Evolutionary conservation across 2,888 invertebrate species (phyloP), one percentile per base, ranked within the genome.

Genomic region (Pollenia amentaria): DNA sequence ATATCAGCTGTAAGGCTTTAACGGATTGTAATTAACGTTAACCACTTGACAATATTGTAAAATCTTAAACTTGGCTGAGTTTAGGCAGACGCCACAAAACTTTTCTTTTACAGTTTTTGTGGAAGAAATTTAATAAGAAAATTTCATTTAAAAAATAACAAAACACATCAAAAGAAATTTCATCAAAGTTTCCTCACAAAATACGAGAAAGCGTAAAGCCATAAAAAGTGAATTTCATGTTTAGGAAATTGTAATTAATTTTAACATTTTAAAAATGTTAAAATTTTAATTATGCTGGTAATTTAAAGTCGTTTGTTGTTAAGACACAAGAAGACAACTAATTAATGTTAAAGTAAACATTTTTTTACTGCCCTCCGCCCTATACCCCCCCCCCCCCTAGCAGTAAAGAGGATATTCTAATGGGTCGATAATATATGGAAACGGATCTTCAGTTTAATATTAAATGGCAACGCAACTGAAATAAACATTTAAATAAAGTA

Each of bases 121-220:
- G 55, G 40, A 29, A 44, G 83, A 79, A 86, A 86, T 80, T 65
- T 87, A 76, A 76, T 80, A 83, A 83, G 72, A 76, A 83, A 87
- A 72, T 83, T 72, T 79, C 51, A 76, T 83, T 83, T 83, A 72
- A 73, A 53, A 64, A 78, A 64, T 64, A 57, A 51, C 42, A 83
- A 65, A 72, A 72, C 72, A 76, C 83, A 80, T 83, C 75, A 87
- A 87, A 77, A 79, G 29, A 44, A 70, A 12, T 70, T 79, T 79
- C 11, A 70, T 53, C 29, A 62, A 70, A 70, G 40, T 62, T 62
- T 73, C 9, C 7, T 14, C 12, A 46, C 9, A 29, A 16, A 70
- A 18, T 14, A n/a, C 6, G n/a, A 7, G 64, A 21, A 12, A 14
- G 64, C 38, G 3, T 16, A 11, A 46, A 83, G 38, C 40, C n/a